Base-by-base conservation (phyloP, 2,113 vertebrate species). In the Sorex araneus region DNA sequence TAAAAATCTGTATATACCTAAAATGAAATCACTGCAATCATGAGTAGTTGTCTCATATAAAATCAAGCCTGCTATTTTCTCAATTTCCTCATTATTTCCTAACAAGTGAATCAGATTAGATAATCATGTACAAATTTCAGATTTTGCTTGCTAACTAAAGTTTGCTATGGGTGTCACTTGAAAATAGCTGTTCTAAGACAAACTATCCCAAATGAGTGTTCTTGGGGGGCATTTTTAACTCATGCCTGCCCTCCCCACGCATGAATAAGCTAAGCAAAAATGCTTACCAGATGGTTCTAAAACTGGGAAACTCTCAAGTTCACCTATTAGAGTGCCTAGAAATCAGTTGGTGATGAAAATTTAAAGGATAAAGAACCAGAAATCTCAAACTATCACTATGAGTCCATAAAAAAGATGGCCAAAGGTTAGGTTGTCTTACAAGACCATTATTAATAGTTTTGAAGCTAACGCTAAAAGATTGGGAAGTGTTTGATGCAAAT, bases 81-180 rank as follows among this genome's bases (percentile, higher is more conserved):
- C 87, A 92, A 76, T 96, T 92, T 91, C 93, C 90, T 96, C 92
- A 95, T 94, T 94, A 95, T 96, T 96, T 97, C 91, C 54, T 1
- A 79, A 96, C 92, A 94, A 87, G 85, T 95, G 95, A 93, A 36
- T 75, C 66, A 96, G 66, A 96, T 95, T 54, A 97, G 82, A 92
- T 80, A 95, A 0, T 2, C 75, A 96, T 92, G 85, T 75, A 66
- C 34, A 47, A 34, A 90, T 96, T 97, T 94, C 7, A 74, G 92
- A 89, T 88, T 95, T 90, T 32, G 96, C 93, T 89, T 91, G 57
- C 40, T 95, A 88, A 36, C 70, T 88, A 27, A 82, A 91, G 73
- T 28, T 85, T 94, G 69, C 28, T 87, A 91, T 70, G 3, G 50
- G 89, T 87, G 66, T 86, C 93, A 60, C 91, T 85, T 66, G 80